Conservation (phyloP, 2,888 invertebrate genomes). For the Eupithecia subumbrata region DNA sequence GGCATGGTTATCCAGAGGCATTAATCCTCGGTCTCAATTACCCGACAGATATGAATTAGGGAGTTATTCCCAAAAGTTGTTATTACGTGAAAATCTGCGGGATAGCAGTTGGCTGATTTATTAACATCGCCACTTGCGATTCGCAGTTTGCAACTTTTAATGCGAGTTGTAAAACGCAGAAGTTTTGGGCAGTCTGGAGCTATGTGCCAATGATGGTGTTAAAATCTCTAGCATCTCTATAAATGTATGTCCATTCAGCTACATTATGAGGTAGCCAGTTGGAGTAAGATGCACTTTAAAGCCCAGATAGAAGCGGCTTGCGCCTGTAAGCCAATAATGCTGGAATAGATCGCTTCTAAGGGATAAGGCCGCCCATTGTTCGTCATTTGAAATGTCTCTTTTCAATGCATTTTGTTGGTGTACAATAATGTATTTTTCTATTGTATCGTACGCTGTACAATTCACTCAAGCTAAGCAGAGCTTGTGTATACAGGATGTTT, state of each 20-base stretch:
- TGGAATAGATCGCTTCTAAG: too few relatives aligned
- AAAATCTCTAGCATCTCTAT: background rate
- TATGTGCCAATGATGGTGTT: conserved; percentile 5
- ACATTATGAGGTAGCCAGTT: background rate
- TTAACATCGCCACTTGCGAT: conserved; percentile 58
- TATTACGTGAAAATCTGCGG: conserved; percentile 67
- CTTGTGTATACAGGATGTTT: too few relatives aligned
- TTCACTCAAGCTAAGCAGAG: too few relatives aligned
- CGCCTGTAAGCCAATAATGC: too few relatives aligned
- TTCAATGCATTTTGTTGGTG: too few relatives aligned
- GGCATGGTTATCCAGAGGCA: conserved; percentile 14
- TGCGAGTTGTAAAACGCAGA: conserved; percentile 31
- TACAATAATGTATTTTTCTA: too few relatives aligned
- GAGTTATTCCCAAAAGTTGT: conserved; percentile 46
- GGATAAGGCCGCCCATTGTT: too few relatives aligned
- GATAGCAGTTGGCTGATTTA: conserved; percentile 63
- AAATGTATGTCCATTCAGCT: background rate
- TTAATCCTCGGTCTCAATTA: conserved; percentile 35
- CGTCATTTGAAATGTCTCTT: too few relatives aligned
- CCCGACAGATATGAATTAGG: conserved; percentile 39
- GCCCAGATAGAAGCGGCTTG: background rate
- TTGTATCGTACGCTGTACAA: too few relatives aligned
- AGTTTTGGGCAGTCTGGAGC: conserved; percentile 25
- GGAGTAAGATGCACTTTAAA: background rate
- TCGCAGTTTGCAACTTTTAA: conserved; percentile 39